Percentiles rank a stretch among this genome's conserved stretches.
These are phyloP conservation scores for Lytechinus pictus DNA, from an alignment of 35 echinoderm and acorn worm genomes.

Conservation along the genomic window DNA sequence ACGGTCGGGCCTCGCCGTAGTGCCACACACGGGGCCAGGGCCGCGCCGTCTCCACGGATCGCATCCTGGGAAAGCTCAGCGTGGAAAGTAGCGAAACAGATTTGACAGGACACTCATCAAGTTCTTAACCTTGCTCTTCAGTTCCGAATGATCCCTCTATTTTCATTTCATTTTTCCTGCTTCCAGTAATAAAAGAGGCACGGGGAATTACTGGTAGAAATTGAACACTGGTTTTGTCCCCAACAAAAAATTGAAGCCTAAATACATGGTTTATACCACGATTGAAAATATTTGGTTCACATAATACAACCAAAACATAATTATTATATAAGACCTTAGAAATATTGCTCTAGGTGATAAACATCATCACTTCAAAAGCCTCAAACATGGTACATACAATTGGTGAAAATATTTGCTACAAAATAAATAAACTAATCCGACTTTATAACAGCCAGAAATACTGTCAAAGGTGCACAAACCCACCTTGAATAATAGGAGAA, in stretches of 20 bases:
- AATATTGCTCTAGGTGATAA: too few species aligned
- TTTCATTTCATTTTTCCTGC: slow-evolving; percentile 8
- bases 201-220: neutral
- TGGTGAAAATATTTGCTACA: too few species aligned
- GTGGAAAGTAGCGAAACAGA: neutral
- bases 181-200: neutral
- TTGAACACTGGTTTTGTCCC: neutral
- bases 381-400: too few species aligned
- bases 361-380: too few species aligned
- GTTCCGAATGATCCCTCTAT: neutral
- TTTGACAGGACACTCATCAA: slow-evolving; percentile 2
- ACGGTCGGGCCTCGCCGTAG: neutral
- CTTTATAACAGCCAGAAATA: too few species aligned
- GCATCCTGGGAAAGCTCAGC: neutral
- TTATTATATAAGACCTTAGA: too few species aligned
- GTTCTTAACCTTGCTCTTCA: neutral
- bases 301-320: neutral
- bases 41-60: neutral
- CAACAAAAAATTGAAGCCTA: neutral
- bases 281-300: neutral
- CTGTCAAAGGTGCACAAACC: neutral
- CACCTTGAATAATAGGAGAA: too few species aligned
- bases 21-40: neutral
- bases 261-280: neutral
- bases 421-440: too few species aligned